A percentile compares a stretch with the other conserved stretches of the same genome.
Conservation (phyloP, 30 jellyfish, hydroid and myxozoan genomes). For the Hydractinia symbiolongicarpus region DNA sequence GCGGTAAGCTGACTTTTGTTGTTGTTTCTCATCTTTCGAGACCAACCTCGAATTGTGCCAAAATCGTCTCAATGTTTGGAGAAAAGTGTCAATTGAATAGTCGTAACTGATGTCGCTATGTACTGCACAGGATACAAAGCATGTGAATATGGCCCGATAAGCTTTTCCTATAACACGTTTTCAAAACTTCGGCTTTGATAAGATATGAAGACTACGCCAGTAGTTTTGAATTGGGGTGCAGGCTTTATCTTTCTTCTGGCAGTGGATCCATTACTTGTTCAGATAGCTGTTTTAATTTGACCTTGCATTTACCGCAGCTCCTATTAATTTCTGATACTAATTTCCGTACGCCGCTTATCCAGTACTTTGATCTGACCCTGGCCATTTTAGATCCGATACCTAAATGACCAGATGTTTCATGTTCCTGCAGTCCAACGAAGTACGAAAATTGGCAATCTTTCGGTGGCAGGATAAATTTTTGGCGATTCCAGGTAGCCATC, state of each 20-base stretch:
- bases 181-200: conserved; percentile 43
- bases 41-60: conserved; percentile 53
- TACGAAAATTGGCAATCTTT: background rate
- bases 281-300: background rate
- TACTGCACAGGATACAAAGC: conserved; percentile 48
- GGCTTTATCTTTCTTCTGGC: background rate
- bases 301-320: background rate
- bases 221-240: conserved; percentile 47
- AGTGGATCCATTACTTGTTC: background rate
- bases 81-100: conserved; percentile 40
- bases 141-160: too few relatives aligned
- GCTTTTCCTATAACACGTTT: conserved; percentile 34
- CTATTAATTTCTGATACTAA: background rate
- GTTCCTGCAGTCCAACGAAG: background rate
- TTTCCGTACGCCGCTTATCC: background rate
- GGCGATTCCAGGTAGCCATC: conserved; percentile 2
- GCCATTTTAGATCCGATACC: background rate
- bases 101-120: conserved; percentile 50
- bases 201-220: conserved; percentile 24
- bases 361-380: background rate
- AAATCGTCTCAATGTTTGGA: conserved; percentile 54
- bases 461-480: background rate
- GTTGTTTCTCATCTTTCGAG: conserved; percentile 45
- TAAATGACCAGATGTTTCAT: background rate
- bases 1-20: conserved; percentile 58